Conservation (phyloP, 2,797 vertebrate genomes). For the Aldrovandia affinis region DNA sequence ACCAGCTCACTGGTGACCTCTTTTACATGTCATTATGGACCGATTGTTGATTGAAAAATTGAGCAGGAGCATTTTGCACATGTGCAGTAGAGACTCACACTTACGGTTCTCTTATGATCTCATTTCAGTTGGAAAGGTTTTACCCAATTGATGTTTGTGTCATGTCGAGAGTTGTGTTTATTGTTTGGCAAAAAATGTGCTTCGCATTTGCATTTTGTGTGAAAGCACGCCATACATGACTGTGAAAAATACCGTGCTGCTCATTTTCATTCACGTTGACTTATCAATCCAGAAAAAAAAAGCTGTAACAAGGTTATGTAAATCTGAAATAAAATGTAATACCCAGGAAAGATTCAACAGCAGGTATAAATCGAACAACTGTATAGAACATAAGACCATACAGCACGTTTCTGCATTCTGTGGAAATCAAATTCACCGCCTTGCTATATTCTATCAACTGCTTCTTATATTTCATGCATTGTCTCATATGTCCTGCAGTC, state of each 20-base stretch:
- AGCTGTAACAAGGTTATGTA: slow-evolving; percentile 73
- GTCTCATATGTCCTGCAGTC: slow-evolving; percentile 38
- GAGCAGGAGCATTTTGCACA: background rate
- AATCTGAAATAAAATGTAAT: slow-evolving; percentile 63
- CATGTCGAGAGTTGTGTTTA: background rate
- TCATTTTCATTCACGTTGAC: background rate
- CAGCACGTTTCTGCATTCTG: slow-evolving; percentile 35
- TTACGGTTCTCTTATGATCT: background rate
- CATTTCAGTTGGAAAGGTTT: too few relatives aligned
- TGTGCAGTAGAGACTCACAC: background rate
- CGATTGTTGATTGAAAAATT: background rate
- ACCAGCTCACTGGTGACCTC: background rate
- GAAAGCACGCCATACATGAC: background rate
- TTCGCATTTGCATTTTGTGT: background rate
- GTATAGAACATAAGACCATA: slow-evolving; percentile 39
- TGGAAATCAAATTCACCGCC: slow-evolving; percentile 53
- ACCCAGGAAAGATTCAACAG: slow-evolving; percentile 58
- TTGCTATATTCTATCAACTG: slow-evolving; percentile 39
- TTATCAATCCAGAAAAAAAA: slow-evolving; percentile 14
- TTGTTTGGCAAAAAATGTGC: background rate
- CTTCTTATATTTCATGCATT: slow-evolving; percentile 41
- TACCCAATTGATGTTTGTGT: too few relatives aligned
- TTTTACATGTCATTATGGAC: background rate
- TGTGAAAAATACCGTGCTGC: background rate
- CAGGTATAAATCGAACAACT: slow-evolving; percentile 62